Base-by-base conservation (phyloP, 1,140 invertebrate genomes). In the Plectrocnemia conspersa region DNA sequence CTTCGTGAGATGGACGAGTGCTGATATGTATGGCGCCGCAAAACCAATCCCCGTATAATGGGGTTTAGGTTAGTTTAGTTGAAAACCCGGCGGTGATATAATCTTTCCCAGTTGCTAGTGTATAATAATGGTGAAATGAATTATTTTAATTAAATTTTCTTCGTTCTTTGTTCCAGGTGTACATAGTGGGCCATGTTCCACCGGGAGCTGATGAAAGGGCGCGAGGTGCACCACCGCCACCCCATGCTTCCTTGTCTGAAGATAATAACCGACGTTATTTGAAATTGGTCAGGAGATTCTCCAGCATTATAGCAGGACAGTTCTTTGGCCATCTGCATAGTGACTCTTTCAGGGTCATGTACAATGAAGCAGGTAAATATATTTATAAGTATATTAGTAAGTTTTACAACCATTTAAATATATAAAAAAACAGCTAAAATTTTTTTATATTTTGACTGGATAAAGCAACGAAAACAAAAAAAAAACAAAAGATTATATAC, bases 311-410 rank as follows among this genome's bases (percentile, higher is more conserved):
- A 54, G 82, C 85, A 7, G 91, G 89, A 22, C 92, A 95, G 71
- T 93, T 95, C 72, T 95, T 93, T 64, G 92, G 91, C 2, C 91
- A 95, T 67, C 79, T 89, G 53, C 93, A 96, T 71, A 89, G 87
- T 10, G 92, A 95, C 69, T 88, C 89, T 0, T 95, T 95, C 68
- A 76, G 89, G 5, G 77, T 93, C 24, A 83, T 91, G 64, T 91
- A 91, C 72, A 83, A 82, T 67, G 82, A 86, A 57, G 77, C 77
- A 65, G 83, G 84, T 87, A 75, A 69, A 66, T 53, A 36, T 27
- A 9, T 24, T 9, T 16, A n/a, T 5, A 29, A 42, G n/a, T n/a
- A n/a, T n/a, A n/a, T n/a, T n/a, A n/a, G n/a, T n/a, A n/a, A n/a
- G n/a, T n/a, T n/a, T n/a, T n/a, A n/a, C n/a, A n/a, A n/a, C n/a